phyloP scores from a whole-genome alignment of 2,888 invertebrate species.

The Melikaiella ostensackeni region DNA sequence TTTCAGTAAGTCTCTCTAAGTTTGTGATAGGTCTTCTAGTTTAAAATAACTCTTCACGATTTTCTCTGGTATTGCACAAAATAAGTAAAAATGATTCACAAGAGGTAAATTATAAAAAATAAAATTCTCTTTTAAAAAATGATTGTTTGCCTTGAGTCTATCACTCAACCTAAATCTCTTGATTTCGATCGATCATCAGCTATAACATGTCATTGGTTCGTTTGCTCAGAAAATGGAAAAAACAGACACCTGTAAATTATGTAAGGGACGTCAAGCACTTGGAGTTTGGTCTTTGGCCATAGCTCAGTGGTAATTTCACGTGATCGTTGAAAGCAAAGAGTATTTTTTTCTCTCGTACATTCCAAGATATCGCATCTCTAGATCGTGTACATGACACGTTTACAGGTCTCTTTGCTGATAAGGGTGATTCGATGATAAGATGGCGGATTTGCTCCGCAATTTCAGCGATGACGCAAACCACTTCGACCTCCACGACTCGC shows the following conservation, averaged over 20 bases:
- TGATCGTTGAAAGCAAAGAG: slow-evolving; percentile 32
- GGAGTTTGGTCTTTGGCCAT: slow-evolving; percentile 33
- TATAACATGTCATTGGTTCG: slow-evolving; percentile 6
- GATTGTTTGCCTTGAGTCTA: neutral
- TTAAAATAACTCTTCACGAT: no score
- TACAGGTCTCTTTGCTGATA: slow-evolving; percentile 57
- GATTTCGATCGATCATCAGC: slow-evolving; percentile 24
- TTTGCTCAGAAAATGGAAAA: slow-evolving; percentile 9
- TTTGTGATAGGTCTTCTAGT: no score
- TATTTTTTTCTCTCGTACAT: slow-evolving; percentile 38
- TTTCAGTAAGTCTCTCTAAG: no score
- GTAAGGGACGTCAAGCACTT: slow-evolving; percentile 14
- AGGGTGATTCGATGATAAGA: slow-evolving; percentile 63
- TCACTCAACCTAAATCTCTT: slow-evolving; percentile 28
- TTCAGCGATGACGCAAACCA: slow-evolving; percentile 65
- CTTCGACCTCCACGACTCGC: slow-evolving; percentile 27
- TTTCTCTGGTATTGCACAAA: no score
- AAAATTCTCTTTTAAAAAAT: slow-evolving; percentile 12
- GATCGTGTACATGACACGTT: slow-evolving; percentile 38
- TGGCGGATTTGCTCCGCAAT: slow-evolving; percentile 58
- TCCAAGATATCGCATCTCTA: slow-evolving; percentile 40
- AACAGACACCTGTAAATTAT: slow-evolving; percentile 29
- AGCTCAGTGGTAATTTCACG: slow-evolving; percentile 9
- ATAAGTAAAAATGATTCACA: neutral
- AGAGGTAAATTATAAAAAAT: slow-evolving; percentile 11